These are phyloP conservation scores for Eufriesea mexicana DNA, from an alignment of 1,140 invertebrate species.

Conservation along the genomic window DNA sequence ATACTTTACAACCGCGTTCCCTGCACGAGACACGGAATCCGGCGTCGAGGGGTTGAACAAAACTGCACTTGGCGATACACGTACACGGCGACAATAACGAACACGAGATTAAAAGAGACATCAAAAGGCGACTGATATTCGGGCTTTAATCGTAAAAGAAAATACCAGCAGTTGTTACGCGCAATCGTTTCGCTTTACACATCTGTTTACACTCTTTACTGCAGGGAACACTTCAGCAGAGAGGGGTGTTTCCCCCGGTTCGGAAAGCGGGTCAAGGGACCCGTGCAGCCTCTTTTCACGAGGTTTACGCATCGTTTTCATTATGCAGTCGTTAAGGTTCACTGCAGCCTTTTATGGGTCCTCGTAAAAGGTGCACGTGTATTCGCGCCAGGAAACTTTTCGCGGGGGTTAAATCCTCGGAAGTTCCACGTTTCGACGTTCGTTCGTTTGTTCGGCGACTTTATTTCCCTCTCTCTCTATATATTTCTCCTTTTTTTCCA, in stretches of 20 bases:
- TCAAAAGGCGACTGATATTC: neutral
- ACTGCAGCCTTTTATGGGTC: conserved; percentile 59
- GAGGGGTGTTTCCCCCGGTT: neutral
- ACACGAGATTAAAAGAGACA: neutral
- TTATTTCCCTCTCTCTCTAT: neutral
- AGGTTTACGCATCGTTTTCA: conserved; percentile 65
- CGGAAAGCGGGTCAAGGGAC: conserved; percentile 9
- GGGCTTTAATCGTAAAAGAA: neutral
- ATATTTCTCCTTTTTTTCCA: neutral
- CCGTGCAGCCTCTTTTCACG: conserved; percentile 31
- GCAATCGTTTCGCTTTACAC: conserved; percentile 5
- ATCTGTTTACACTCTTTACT: conserved; percentile 37
- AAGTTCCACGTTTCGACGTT: neutral
- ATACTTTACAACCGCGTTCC: no score
- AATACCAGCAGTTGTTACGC: neutral
- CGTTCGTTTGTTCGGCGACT: neutral
- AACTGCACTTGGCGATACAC: neutral
- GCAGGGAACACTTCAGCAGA: conserved; percentile 13
- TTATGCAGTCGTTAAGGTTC: conserved; percentile 61
- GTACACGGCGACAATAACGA: neutral
- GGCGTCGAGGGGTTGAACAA: no score
- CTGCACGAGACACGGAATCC: no score
- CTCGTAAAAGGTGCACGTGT: conserved; percentile 54
- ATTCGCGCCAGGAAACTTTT: conserved; percentile 50
- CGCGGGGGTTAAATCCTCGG: neutral